Evolutionary conservation across 2,797 vertebrate genomes (phyloP).

Genomic region (Darevskia nairensis): DNA sequence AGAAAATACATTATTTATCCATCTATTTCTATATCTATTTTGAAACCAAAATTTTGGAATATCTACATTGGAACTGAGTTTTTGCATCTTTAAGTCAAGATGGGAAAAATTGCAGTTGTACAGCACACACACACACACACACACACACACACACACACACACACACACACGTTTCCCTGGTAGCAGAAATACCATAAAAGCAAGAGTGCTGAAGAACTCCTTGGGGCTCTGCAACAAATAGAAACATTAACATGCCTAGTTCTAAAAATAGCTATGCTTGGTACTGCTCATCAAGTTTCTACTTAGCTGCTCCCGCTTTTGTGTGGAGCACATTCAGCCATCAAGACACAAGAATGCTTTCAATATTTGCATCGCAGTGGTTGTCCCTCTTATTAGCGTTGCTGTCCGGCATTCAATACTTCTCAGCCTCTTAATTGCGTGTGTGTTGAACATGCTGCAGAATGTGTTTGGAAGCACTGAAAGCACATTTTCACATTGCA

Average conservation of each 20-base stretch:
- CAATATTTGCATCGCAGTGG: slow-evolving; percentile 44
- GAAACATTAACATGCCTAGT: slow-evolving; percentile 68
- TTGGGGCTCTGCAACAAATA: slow-evolving; percentile 71
- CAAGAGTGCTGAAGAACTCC: slow-evolving; percentile 66
- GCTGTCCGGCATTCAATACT: slow-evolving; percentile 4
- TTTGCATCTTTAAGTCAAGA: neutral
- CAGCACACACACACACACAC: neutral
- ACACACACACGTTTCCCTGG: slow-evolving; percentile 63
- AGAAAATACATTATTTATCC: too few relatives aligned
- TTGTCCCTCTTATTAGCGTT: slow-evolving; percentile 27
- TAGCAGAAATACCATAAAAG: slow-evolving; percentile 70
- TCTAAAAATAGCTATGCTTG: slow-evolving; percentile 72
- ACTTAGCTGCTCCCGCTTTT: slow-evolving; percentile 44
- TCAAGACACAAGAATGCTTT: slow-evolving; percentile 44
- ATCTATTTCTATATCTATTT: too few relatives aligned
- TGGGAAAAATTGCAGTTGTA: neutral
- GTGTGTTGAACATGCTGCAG: slow-evolving; percentile 17
- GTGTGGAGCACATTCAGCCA: slow-evolving; percentile 34
- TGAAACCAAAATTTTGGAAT: too few relatives aligned
- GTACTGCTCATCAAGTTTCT: slow-evolving; percentile 49
- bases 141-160: neutral
- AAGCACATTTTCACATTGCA: slow-evolving; percentile 17
- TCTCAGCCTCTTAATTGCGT: neutral
- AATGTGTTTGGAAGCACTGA: neutral
- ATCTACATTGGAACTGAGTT: neutral